Base-by-base conservation (phyloP, 2,888 invertebrate species). In the Acronicta aceris region DNA sequence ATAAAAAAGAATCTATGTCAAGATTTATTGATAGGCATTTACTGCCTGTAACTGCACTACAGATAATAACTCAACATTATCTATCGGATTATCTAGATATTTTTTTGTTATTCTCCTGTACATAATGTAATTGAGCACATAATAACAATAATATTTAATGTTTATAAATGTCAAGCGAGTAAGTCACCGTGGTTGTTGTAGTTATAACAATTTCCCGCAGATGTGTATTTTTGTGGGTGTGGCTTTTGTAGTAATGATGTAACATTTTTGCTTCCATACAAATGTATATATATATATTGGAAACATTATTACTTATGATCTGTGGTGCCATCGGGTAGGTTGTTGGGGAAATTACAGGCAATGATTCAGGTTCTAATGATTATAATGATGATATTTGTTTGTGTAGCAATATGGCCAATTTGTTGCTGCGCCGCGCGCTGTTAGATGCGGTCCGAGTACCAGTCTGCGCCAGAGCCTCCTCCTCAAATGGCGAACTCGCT, bases 401-500 rank as follows among this genome's bases (percentile, higher is more conserved):
- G 3, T 52, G 47, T 63, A 84, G 81, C 40, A 76, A 72, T 47
- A 94, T 95, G 95, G 91, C 94, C 33, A 92, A 89, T 67, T 81
- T 84, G 51, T 76, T 94, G 41, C 78, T 94, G 86, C 92, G 94
- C 71, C 89, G 92, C 71, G 94, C 92, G 63, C 83, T 94, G 85
- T 74, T 94, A 76, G 90, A 94, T 68, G 93, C 94, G 71, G 84
- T 94, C 81, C 90, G 95, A 82, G 81, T 92, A 58, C 84, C 97
- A 82, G 86, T 95, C 89, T 83, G 95, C 68, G 74, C 96, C 90
- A 89, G 93, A 81, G 74, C 96, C 90, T 82, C 84, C 25, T 85
- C 85, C 12, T 81, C 82, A 4, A 71, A 95, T 93, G 89, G 89
- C 25, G 93, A 94, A 67, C 74, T 94, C 6, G 79, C 89, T 30